Evolutionary conservation across 2,888 invertebrate species (phyloP).

Genomic region (Lasioglossum zephyrum): DNA sequence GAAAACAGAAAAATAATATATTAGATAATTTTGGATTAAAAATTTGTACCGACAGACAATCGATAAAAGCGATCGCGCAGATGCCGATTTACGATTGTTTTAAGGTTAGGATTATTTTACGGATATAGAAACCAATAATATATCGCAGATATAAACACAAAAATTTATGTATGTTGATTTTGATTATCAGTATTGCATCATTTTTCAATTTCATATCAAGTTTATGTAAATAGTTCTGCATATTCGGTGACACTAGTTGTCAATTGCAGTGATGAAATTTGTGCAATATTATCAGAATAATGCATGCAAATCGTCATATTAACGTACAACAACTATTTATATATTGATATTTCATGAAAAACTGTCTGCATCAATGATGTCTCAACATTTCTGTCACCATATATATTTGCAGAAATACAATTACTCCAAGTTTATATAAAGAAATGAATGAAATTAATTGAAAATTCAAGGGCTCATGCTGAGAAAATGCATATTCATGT

Average conservation of each 20-base stretch:
- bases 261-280: slow-evolving; percentile 9
- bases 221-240: neutral
- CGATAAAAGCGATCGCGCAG: slow-evolving; percentile 35
- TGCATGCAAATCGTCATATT: neutral
- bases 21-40: neutral
- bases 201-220: neutral
- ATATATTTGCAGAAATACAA: slow-evolving; percentile 31
- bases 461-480: neutral
- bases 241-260: neutral
- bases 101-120: slow-evolving; percentile 45
- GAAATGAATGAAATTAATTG: neutral
- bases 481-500: slow-evolving; percentile 6
- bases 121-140: slow-evolving; percentile 10
- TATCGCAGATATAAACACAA: neutral
- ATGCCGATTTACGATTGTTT: slow-evolving; percentile 25
- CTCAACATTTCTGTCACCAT: slow-evolving; percentile 55
- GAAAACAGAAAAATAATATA: neutral
- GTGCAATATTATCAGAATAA: neutral
- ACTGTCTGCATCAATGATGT: slow-evolving; percentile 53
- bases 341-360: neutral
- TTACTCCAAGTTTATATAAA: neutral
- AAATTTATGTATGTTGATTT: neutral
- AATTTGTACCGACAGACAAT: slow-evolving; percentile 30
- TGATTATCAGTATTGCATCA: neutral
- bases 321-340: neutral